phyloP scores from a whole-genome alignment of 2,888 invertebrate species.

The Scelioninae gen. 1 region DNA sequence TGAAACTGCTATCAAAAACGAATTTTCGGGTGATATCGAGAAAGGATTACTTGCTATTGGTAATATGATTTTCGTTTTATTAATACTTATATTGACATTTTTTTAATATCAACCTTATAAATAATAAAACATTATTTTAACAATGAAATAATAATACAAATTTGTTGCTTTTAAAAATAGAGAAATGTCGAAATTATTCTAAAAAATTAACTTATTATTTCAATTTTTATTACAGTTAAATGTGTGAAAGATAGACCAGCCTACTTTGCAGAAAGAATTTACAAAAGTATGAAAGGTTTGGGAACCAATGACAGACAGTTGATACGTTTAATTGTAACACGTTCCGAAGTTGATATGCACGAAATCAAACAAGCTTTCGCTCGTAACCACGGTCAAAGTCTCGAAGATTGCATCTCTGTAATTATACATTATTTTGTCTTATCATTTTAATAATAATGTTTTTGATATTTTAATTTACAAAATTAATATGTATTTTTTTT shows the following conservation, averaged over 20 bases:
- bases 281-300: constrained; percentile 94
- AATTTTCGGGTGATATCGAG: constrained; percentile 94
- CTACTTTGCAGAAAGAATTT: constrained; percentile 94
- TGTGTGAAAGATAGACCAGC: constrained; percentile 91
- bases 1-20: constrained; percentile 93
- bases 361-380: constrained; percentile 93
- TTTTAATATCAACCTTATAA: too few relatives aligned
- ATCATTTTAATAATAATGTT: too few relatives aligned
- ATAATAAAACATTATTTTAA: too few relatives aligned
- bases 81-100: too few relatives aligned
- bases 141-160: too few relatives aligned
- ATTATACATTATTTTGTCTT: too few relatives aligned
- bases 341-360: constrained; percentile 93
- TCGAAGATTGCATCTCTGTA: constrained; percentile 48
- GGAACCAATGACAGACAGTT: constrained; percentile 95
- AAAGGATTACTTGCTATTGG: constrained; percentile 95
- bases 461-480: too few relatives aligned
- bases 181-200: too few relatives aligned
- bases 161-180: too few relatives aligned
- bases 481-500: too few relatives aligned
- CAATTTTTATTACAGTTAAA: constrained; percentile 86
- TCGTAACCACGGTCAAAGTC: constrained; percentile 87
- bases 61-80: constrained; percentile 78
- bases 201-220: too few relatives aligned
- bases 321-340: constrained; percentile 93